Base-by-base conservation (phyloP, 2,113 vertebrate genomes). In the Oncorhynchus kisutch region DNA sequence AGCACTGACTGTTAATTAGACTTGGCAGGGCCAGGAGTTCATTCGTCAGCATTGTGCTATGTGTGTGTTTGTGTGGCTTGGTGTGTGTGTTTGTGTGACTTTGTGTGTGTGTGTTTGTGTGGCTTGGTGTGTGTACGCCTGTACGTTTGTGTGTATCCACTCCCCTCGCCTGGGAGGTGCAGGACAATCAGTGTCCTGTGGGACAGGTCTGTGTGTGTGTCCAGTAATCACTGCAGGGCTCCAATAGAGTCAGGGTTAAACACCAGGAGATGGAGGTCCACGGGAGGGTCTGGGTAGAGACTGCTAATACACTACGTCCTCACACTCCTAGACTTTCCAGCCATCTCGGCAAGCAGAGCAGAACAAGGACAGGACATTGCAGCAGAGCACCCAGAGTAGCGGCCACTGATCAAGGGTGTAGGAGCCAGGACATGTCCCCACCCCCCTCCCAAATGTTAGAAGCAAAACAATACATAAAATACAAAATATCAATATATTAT, bases 21-120 rank as follows among this genome's bases (percentile, higher is more conserved):
- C 96, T 93, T 96, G 96, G 96, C 96, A 96, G 93, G 92, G 92
- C 93, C 94, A 94, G 91, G 90, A 94, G 95, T 97, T 97, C 95
- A 97, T 97, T 96, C 92, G 85, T 96, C 95, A 96, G 95, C 95
- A 95, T 95, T 97, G 95, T 95, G 91, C 91, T 54, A 4, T 54
- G 16, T 51, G 49, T 51, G 12, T 14, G 12, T 51, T 16, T 51
- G 91, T 92, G 93, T 92, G 93, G 94, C 49, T 51, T 3, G 1
- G 49, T 51, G 49, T 16, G 49, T 51, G 49, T 51, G 13, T 51
- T 12, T 51, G 49, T 51, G 3, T 51, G 49, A 0, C 14, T 51
- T 12, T 4, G 4, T 51, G 14, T 51, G 49, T 54, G 49, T 54
- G 49, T 27, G 27, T 51, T 2, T 14, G 49, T 51, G 49, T 14